A percentile compares a stretch with the other conserved stretches of the same genome.
Evolutionary conservation across 2,888 invertebrate species (phyloP).

Genomic region (Piscicola geometra): DNA sequence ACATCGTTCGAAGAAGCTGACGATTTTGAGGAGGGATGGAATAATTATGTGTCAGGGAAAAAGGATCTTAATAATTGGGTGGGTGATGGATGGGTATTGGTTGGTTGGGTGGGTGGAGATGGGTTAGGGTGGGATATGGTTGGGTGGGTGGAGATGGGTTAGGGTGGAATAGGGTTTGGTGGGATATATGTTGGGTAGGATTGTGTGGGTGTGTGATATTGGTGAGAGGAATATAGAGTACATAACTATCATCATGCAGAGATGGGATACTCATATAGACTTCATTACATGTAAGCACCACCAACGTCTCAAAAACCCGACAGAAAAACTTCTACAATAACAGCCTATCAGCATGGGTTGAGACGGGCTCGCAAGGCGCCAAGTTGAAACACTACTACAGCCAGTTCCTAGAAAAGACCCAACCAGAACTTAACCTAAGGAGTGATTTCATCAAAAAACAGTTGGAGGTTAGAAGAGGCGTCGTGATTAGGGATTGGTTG

Average conservation of each 20-base stretch:
- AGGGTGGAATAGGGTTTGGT: too few species aligned
- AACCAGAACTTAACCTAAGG: constrained; percentile 44
- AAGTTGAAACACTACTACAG: background rate
- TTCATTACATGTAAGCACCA: too few species aligned
- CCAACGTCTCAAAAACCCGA: background rate
- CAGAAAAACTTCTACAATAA: constrained; percentile 11
- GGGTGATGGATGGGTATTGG: background rate
- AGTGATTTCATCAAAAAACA: constrained; percentile 45
- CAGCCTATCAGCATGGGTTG: background rate
- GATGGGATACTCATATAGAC: too few species aligned
- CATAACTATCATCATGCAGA: too few species aligned
- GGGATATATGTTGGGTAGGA: too few species aligned
- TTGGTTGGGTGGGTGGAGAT: too few species aligned
- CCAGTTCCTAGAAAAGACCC: constrained; percentile 3
- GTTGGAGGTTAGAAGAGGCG: constrained; percentile 45
- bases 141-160: too few species aligned
- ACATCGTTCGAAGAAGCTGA: constrained; percentile 20
- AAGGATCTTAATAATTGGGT: constrained; percentile 29
- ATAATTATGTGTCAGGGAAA: constrained; percentile 7
- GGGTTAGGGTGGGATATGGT: too few species aligned
- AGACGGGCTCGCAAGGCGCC: background rate
- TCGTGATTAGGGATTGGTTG: too few species aligned
- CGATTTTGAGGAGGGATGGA: constrained; percentile 11
- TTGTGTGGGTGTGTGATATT: too few species aligned
- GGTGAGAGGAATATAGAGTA: too few species aligned